Base-by-base conservation (phyloP, 2,113 vertebrate species). In the Xenopus tropicalis region DNA sequence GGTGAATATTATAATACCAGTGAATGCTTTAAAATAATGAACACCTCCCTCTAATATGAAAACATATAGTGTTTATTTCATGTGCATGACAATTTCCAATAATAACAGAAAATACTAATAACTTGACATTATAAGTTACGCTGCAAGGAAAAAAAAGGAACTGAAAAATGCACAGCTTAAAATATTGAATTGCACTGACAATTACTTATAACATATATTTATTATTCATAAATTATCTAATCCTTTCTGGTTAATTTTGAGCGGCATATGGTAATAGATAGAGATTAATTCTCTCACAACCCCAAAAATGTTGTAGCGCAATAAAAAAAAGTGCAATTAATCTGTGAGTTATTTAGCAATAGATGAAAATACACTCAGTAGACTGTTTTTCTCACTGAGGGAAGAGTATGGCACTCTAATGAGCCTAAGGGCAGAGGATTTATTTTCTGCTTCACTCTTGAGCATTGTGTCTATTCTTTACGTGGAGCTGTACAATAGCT, bases 331-430 rank as follows among this genome's bases (percentile, higher is more conserved):
- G 29, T 37, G 29, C 10, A 37, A 58, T 25, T 19, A 56, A 14
- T 52, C 16, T 42, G 68, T 22, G 23, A 70, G 24, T 10, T 4
- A 58, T 59, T 59, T 70, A 70, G 42, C 24, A 21, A 42, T 42
- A 70, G 61, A 61, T 61, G 9, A 59, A 68, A 70, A 61, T 24
- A 46, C 24, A 20, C 68, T 61, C 57, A 61, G 7, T 16, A 23
- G 14, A 65, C 14, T 42, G 12, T 52, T 13, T n/a, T 43, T n/a
- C 24, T 17, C 5, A 22, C 24, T 44, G 43, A 66, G 14, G 16
- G 44, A 44, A 65, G 19, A 12, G 14, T 21, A 65, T 46, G 37
- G 3, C 29, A 37, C 5, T 37, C 22, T 52, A 25, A 66, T 66
- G 24, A 29, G 22, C 19, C 14, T 56, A 59, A 59, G 24, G 66